Percentiles rank a stretch among this genome's conserved stretches.
These are phyloP conservation scores for Urocolius indicus DNA, from an alignment of 2,113 vertebrate genomes.

Conservation along the genomic window DNA sequence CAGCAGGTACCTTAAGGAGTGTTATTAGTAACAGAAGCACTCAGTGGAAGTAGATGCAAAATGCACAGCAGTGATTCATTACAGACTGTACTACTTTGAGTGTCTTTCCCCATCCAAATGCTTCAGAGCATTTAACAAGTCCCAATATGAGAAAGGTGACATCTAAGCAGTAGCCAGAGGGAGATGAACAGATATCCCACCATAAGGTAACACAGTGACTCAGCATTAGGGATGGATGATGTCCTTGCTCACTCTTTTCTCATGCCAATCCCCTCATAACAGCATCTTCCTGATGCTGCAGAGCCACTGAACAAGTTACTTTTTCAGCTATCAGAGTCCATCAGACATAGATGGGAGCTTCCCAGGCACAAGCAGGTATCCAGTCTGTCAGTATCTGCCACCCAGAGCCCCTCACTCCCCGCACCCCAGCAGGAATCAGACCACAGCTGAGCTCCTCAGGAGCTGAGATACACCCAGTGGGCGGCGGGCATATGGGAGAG, in stretches of 20 bases:
- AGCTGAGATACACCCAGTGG: neutral
- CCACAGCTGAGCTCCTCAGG: neutral
- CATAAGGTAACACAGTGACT: neutral
- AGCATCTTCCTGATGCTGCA: neutral
- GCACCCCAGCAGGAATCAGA: neutral
- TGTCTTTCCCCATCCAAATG: neutral
- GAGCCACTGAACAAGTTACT: neutral
- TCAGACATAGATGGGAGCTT: neutral
- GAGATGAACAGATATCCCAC: neutral
- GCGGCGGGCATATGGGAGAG: neutral
- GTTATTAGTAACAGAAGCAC: neutral
- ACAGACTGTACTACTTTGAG: neutral
- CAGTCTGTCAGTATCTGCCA: neutral
- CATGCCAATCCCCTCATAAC: neutral
- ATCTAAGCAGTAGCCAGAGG: neutral
- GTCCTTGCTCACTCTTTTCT: neutral
- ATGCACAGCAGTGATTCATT: neutral
- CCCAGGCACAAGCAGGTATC: neutral
- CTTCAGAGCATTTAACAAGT: neutral
- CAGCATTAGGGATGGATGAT: fast-evolving
- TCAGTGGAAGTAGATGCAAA: neutral
- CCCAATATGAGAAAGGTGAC: neutral
- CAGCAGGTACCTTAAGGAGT: neutral
- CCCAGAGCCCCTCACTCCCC: neutral
- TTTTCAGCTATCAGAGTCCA: neutral